Percentiles rank a stretch among this genome's conserved stretches.
Evolutionary conservation across 1,140 invertebrate genomes (phyloP).

Genomic region (Alviniconcha marisindica): DNA sequence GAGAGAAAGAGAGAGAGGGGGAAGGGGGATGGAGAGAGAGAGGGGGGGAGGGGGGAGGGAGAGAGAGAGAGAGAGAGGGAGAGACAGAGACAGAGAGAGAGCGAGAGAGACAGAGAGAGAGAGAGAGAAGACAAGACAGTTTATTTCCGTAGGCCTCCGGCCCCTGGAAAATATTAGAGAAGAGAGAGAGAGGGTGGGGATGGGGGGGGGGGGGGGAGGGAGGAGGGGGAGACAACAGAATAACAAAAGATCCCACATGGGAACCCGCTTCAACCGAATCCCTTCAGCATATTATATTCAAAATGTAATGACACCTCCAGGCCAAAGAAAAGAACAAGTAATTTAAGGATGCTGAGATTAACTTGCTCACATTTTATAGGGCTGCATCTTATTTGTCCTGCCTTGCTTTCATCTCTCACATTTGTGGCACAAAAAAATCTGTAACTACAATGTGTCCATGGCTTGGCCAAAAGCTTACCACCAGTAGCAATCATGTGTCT

Average conservation of each 20-base stretch:
- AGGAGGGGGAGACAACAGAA: background rate
- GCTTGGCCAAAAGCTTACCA: too few species aligned
- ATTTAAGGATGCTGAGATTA: too few species aligned
- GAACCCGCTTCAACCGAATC: background rate
- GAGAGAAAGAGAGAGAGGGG: conserved; percentile 13
- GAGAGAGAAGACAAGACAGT: background rate
- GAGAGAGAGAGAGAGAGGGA: background rate
- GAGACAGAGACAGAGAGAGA: background rate
- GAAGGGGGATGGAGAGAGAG: background rate
- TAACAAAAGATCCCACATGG: background rate
- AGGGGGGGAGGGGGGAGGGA: background rate
- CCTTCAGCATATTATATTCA: background rate
- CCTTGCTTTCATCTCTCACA: too few species aligned
- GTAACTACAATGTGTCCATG: too few species aligned
- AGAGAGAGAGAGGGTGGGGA: background rate
- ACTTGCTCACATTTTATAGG: too few species aligned
- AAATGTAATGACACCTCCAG: background rate
- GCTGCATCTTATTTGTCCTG: too few species aligned
- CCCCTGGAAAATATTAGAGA: background rate
- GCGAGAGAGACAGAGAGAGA: background rate
- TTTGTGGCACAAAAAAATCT: too few species aligned
- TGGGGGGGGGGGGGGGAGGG: background rate
- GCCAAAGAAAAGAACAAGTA: too few species aligned
- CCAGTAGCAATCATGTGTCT: too few species aligned
- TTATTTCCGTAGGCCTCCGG: too few species aligned